These are phyloP conservation scores for Tenrec ecaudatus DNA, from an alignment of 2,113 vertebrate species.

Conservation along the genomic window DNA sequence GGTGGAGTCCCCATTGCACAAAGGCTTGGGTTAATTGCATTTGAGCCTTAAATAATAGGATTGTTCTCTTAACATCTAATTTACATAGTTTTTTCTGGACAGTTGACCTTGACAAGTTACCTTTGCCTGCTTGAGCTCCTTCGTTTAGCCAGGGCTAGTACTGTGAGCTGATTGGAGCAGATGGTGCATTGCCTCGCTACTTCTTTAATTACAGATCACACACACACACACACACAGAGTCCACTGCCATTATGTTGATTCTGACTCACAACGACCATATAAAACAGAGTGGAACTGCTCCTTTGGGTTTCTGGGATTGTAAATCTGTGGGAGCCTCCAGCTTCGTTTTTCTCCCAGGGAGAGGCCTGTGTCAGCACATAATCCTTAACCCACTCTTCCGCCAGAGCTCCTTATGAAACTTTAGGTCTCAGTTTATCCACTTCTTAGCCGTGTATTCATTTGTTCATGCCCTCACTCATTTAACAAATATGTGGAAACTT, in stretches of 20 bases:
- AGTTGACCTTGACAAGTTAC: slow-evolving; percentile 12
- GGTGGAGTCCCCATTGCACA: background rate
- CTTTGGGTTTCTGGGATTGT: too few species aligned
- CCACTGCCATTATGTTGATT: too few species aligned
- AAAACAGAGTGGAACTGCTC: too few species aligned
- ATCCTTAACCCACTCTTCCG: too few species aligned
- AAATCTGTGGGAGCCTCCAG: too few species aligned
- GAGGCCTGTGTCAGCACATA: too few species aligned
- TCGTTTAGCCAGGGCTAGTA: background rate
- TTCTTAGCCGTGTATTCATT: background rate
- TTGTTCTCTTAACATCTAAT: background rate
- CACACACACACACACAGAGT: too few species aligned
- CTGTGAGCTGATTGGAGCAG: background rate
- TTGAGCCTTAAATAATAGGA: slow-evolving; percentile 18
- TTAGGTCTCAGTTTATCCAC: too few species aligned
- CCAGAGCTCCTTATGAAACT: background rate
- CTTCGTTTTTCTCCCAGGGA: too few species aligned
- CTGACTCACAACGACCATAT: too few species aligned
- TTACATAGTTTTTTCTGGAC: background rate
- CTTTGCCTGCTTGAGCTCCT: background rate
- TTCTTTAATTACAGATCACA: background rate
- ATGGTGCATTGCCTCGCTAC: background rate
- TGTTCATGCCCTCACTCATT: slow-evolving; percentile 25
- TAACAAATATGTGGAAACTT: background rate
- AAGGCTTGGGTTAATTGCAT: background rate